These are phyloP conservation scores for Eulemur coronatus DNA, from an alignment of 2,797 vertebrate genomes.

Conservation along the genomic window DNA sequence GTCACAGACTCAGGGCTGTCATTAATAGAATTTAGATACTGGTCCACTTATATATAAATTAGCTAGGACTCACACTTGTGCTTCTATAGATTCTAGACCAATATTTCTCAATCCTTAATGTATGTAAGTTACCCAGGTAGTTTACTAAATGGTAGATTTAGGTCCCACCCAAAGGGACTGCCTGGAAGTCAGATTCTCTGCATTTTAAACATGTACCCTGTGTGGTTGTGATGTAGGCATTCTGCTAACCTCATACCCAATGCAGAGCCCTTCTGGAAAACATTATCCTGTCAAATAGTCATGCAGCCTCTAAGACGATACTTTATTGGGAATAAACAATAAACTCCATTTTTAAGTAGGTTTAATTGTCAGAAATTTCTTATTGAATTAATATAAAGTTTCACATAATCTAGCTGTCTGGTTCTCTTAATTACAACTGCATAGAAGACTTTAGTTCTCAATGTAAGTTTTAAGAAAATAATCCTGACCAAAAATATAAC, in stretches of 20 bases:
- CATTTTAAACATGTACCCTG: neutral
- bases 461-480: conserved; percentile 15
- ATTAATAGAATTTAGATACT: neutral
- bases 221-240: neutral
- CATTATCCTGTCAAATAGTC: neutral
- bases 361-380: conserved; percentile 7
- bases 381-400: neutral
- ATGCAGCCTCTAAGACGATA: neutral
- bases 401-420: neutral
- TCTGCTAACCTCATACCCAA: neutral
- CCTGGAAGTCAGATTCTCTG: neutral
- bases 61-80: neutral
- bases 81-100: neutral
- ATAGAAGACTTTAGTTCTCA: neutral
- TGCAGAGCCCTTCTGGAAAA: neutral
- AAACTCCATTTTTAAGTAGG: neutral
- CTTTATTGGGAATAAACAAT: neutral
- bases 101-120: neutral
- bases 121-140: neutral
- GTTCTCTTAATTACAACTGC: neutral
- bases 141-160: neutral
- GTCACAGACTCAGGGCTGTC: neutral
- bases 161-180: neutral
- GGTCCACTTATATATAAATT: neutral
- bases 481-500: neutral